Base-by-base conservation (phyloP, 2,888 invertebrate species). In the Oasisia sp. region DNA sequence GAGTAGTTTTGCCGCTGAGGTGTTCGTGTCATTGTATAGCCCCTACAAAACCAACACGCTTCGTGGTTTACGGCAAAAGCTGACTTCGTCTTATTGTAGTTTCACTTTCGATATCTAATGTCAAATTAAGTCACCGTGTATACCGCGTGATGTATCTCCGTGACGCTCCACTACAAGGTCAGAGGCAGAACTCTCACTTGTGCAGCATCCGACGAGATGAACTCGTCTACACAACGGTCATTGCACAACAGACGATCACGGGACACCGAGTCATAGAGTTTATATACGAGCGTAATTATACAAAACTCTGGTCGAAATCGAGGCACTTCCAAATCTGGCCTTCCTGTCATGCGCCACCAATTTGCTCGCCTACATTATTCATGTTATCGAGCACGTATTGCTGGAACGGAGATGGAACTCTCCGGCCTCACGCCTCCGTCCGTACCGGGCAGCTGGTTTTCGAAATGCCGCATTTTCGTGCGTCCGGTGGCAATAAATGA, bases 231-330 rank as follows among this genome's bases (percentile, higher is more conserved):
- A 19, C 14, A 19, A 27, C 19, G 27, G n/a, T 74, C 74, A 74
- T 14, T n/a, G 27, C 74, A 27, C 5, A 50, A 9, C 27, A 27
- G 2, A 27, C 5, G 74, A 74, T 27, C 14, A 27, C n/a, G 27
- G 5, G 74, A 74, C 27, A 19, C 74, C 27, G 27, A 2, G 27
- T 74, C 74, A 19, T 74, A 14, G 74, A 74, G 74, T n/a, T 12
- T 50, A 74, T 74, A 74, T 27, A 27, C 74, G 74, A 74, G 74
- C 74, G 74, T 74, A 74, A 74, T 74, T 74, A 74, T 74, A 74
- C 74, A 74, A 74, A 38, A 74, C 27, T 19, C 19, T 27, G 74
- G 74, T n/a, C 74, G n/a, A 74, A 19, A n/a, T 74, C 1, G 14
- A 74, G 74, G 74, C 74, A 5, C 74, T 74, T 74, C 74, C n/a